Percentiles rank a stretch among this genome's conserved stretches.
Conservation (phyloP, 2,113 vertebrate species). For the Hoplias malabaricus region DNA sequence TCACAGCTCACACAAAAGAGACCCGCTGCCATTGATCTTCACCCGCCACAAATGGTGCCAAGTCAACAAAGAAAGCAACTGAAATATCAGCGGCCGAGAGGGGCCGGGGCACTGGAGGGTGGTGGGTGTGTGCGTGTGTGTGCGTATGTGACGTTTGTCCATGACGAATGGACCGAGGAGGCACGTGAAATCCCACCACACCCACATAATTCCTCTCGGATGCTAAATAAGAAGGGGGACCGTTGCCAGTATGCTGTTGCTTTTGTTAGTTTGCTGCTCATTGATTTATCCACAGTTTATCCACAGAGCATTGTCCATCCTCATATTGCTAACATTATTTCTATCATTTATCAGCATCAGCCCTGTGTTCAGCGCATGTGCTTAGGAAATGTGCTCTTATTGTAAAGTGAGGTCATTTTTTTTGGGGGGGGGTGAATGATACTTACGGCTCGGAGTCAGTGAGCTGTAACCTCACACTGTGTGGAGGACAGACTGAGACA, state of each 20-base stretch:
- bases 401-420: too few species aligned
- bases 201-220: not conserved
- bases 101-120: constrained; percentile 26
- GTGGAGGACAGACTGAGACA: not conserved
- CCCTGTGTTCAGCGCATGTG: too few species aligned
- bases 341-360: too few species aligned
- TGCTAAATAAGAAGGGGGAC: constrained; percentile 14
- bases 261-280: too few species aligned
- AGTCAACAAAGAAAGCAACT: constrained; percentile 51
- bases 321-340: too few species aligned
- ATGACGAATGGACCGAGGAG: constrained; percentile 21
- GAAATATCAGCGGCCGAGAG: constrained; percentile 46
- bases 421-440: too few species aligned
- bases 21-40: constrained; percentile 48
- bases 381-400: too few species aligned
- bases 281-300: too few species aligned
- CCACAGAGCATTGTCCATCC: too few species aligned
- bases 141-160: constrained; percentile 21
- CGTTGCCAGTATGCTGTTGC: too few species aligned
- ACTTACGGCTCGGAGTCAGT: not conserved
- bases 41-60: constrained; percentile 47
- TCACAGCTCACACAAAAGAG: constrained; percentile 55
- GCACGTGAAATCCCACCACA: constrained; percentile 15
- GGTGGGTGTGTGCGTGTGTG: not conserved
- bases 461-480: not conserved